Percentiles rank a stretch among this genome's conserved stretches.
These are phyloP conservation scores for Zaprionus ghesquierei DNA, from an alignment of 1,140 invertebrate species.

Conservation along the genomic window DNA sequence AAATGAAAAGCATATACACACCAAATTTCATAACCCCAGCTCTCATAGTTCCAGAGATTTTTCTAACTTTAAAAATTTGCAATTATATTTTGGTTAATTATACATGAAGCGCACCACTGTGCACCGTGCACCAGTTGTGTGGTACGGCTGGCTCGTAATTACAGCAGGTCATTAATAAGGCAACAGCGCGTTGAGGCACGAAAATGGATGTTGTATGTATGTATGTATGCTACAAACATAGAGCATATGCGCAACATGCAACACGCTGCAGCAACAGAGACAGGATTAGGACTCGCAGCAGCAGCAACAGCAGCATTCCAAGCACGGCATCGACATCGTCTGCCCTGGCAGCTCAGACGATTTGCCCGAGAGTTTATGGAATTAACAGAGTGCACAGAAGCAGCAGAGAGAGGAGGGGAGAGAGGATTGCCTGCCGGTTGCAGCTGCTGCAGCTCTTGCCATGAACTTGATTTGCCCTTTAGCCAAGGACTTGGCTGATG, in stretches of 20 bases:
- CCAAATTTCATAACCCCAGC: background rate
- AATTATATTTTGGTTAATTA: background rate
- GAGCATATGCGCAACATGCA: background rate
- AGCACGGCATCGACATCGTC: conserved; percentile 8
- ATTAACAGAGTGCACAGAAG: conserved; percentile 43
- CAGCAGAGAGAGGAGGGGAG: background rate
- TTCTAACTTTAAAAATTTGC: background rate
- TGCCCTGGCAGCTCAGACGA: conserved; percentile 39
- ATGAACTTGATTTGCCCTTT: conserved; percentile 82
- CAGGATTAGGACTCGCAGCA: background rate
- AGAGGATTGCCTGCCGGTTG: conserved; percentile 8
- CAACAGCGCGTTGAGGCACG: conserved; percentile 23
- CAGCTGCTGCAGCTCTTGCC: conserved; percentile 18
- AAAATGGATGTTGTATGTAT: too few species aligned
- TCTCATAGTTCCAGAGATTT: background rate
- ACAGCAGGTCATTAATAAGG: conserved; percentile 45
- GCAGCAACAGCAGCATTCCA: background rate
- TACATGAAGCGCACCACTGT: conserved; percentile 14
- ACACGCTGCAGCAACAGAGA: background rate
- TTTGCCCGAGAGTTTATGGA: conserved; percentile 56
- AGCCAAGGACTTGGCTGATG: conserved; percentile 67
- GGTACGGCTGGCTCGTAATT: conserved; percentile 13
- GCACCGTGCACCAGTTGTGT: background rate
- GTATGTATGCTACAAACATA: background rate
- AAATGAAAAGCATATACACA: background rate